Conservation (phyloP, 2,113 vertebrate species). For the Misgurnus mizolepis region DNA sequence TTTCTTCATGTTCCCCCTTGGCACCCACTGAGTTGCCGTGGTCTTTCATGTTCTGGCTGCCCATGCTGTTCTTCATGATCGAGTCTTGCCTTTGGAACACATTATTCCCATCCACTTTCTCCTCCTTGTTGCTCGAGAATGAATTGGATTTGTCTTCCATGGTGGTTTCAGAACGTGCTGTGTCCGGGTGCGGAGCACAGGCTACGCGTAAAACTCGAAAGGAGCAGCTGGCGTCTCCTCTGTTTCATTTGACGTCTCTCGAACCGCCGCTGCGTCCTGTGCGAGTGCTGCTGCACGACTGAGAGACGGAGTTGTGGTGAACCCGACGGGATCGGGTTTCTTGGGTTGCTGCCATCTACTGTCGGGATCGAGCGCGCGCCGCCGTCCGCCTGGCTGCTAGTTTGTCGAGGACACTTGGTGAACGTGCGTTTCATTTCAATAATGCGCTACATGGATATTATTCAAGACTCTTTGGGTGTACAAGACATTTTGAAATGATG, state of each 20-base stretch:
- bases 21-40: slow-evolving; percentile 93
- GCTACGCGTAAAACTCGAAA: slow-evolving; percentile 67
- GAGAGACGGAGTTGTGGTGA: slow-evolving; percentile 72
- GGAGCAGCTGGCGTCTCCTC: slow-evolving; percentile 69
- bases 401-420: slow-evolving; percentile 57
- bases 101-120: slow-evolving; percentile 81
- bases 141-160: slow-evolving; percentile 93
- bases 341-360: slow-evolving; percentile 80
- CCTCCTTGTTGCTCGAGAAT: slow-evolving; percentile 87
- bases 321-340: slow-evolving; percentile 75
- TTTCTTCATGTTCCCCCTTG: slow-evolving; percentile 88
- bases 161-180: slow-evolving; percentile 59
- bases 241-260: slow-evolving; percentile 74
- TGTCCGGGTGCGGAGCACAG: slow-evolving; percentile 66
- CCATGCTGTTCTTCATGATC: slow-evolving; percentile 77
- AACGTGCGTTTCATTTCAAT: slow-evolving; percentile 74
- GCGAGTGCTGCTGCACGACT: slow-evolving; percentile 71
- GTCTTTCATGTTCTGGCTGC: slow-evolving; percentile 83
- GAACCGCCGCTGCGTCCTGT: slow-evolving; percentile 69
- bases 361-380: slow-evolving; percentile 60
- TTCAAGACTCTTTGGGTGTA: background rate
- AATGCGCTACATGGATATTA: slow-evolving; percentile 53
- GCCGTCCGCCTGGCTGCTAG: slow-evolving; percentile 55
- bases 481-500: slow-evolving; percentile 20
- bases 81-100: slow-evolving; percentile 79